Conservation (phyloP, 2,113 vertebrate genomes). For the Calidris pugnax region DNA sequence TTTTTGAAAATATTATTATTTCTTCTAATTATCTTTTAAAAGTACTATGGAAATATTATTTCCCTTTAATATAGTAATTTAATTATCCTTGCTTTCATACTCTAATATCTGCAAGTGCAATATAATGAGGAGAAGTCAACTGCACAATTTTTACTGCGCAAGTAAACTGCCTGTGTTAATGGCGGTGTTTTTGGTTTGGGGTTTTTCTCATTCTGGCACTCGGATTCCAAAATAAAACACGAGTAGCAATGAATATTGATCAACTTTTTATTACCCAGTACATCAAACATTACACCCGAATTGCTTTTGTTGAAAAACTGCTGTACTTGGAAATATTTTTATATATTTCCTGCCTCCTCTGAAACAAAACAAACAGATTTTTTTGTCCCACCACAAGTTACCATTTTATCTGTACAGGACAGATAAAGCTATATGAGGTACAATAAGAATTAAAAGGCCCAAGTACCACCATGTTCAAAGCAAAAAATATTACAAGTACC, state of each 20-base stretch:
- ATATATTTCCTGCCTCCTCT: background rate
- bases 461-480: background rate
- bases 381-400: background rate
- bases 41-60: background rate
- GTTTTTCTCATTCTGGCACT: background rate
- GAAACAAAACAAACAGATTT: background rate
- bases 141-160: background rate
- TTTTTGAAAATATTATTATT: background rate
- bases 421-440: background rate
- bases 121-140: background rate
- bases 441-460: background rate
- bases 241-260: slow-evolving; percentile 19
- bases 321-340: background rate
- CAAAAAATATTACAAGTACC: background rate
- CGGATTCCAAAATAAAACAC: slow-evolving; percentile 3
- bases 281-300: background rate
- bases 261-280: background rate
- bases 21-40: background rate
- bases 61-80: background rate
- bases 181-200: background rate
- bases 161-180: background rate
- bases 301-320: background rate
- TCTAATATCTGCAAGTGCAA: background rate
- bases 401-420: background rate
- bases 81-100: background rate